phyloP scores from a whole-genome alignment of 2,888 invertebrate genomes.

The Eupithecia abbreviata region DNA sequence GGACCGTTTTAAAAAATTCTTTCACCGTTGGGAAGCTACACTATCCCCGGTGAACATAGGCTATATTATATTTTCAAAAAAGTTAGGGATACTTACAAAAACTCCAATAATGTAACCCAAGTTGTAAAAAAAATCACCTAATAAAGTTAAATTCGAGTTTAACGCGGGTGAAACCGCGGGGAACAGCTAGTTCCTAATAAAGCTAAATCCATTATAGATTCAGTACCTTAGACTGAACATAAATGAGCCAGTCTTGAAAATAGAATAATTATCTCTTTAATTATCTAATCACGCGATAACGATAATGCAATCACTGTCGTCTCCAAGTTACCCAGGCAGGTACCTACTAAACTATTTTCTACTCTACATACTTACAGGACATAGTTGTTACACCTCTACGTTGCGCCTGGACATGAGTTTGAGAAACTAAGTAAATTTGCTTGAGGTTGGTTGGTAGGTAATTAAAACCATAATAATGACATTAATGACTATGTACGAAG shows the following conservation, averaged over 20 bases:
- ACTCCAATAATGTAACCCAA: too few relatives aligned
- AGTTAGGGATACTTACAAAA: too few relatives aligned
- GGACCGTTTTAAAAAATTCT: too few relatives aligned
- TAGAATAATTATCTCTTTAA: conserved; percentile 16
- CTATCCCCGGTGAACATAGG: too few relatives aligned
- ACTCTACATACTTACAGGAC: conserved; percentile 9
- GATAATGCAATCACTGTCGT: conserved; percentile 38
- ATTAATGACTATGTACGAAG: not conserved
- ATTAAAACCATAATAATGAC: not conserved
- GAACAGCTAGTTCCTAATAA: not conserved
- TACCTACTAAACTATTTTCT: conserved; percentile 15
- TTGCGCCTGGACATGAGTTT: not conserved
- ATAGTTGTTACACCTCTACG: not conserved
- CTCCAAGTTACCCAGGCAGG: conserved; percentile 8
- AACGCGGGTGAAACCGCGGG: too few relatives aligned
- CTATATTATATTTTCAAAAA: too few relatives aligned
- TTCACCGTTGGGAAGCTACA: too few relatives aligned
- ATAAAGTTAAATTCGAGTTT: too few relatives aligned
- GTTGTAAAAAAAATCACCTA: too few relatives aligned
- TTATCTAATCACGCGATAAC: conserved; percentile 36
- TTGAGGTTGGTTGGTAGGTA: not conserved
- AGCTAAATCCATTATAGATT: not conserved
- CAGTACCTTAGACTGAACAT: not conserved
- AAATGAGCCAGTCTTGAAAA: not conserved
- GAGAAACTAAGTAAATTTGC: not conserved